A percentile compares a stretch with the other conserved stretches of the same genome.
phyloP scores from a whole-genome alignment of 2,797 vertebrate species.

The Oryzias dopingdopingensis region DNA sequence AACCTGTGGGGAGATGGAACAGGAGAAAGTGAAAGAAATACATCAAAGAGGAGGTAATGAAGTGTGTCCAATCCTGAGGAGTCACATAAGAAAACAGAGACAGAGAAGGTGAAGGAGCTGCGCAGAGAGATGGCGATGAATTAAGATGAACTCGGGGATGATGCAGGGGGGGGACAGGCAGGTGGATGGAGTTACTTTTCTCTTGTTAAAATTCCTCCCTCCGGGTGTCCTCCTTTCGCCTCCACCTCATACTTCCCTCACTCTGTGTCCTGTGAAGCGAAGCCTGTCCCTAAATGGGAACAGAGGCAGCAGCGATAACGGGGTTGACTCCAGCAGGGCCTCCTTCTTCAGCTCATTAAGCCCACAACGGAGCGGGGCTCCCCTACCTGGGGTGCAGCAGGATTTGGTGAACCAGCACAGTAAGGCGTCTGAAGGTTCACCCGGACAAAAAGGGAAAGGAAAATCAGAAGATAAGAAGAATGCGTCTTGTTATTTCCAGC shows the following conservation, averaged over 20 bases:
- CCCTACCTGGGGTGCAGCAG: conserved; percentile 34
- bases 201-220: conserved; percentile 23
- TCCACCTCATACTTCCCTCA: background rate
- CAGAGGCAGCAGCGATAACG: conserved; percentile 49
- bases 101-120: conserved; percentile 12
- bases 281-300: conserved; percentile 45
- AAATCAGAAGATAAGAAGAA: conserved; percentile 1
- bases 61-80: conserved; percentile 50
- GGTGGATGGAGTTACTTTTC: conserved; percentile 29
- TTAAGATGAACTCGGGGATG: no score
- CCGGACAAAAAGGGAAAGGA: background rate
- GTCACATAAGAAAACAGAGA: conserved; percentile 42
- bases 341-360: conserved; percentile 57
- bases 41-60: conserved; percentile 54
- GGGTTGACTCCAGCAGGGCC: conserved; percentile 34
- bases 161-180: background rate
- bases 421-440: background rate
- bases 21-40: conserved; percentile 21
- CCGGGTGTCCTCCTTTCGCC: background rate
- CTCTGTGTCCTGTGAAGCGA: conserved; percentile 32
- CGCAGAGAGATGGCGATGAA: conserved; percentile 16
- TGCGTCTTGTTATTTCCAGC: no score
- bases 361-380: conserved; percentile 40
- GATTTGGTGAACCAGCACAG: conserved; percentile 19
- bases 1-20: background rate